phyloP scores from a whole-genome alignment of 1,140 invertebrate genomes.

The Fopius arisanus region DNA sequence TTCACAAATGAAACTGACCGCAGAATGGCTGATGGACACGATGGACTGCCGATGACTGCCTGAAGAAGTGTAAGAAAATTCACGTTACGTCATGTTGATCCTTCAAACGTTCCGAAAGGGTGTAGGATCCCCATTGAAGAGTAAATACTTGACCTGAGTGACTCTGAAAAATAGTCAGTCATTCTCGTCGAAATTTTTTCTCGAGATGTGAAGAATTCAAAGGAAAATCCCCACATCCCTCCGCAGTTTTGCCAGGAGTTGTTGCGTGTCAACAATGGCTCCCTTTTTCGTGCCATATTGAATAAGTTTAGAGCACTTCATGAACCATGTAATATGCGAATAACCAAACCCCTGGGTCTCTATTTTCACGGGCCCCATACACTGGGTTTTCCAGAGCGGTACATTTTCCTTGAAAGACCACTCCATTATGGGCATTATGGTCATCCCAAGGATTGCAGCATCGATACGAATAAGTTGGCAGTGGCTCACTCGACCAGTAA shows the following conservation, averaged over 20 bases:
- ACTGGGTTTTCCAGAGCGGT: background rate
- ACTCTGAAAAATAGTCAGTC: slow-evolving; percentile 8
- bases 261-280: slow-evolving; percentile 1
- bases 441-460: background rate
- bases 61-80: background rate
- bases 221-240: background rate
- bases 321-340: background rate
- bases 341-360: background rate
- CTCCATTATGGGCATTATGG: background rate
- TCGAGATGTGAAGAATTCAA: background rate
- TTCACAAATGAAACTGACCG: no score
- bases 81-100: background rate
- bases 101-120: background rate
- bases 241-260: background rate
- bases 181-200: background rate
- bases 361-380: background rate
- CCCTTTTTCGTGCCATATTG: background rate
- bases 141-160: background rate
- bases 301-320: background rate
- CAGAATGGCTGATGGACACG: no score
- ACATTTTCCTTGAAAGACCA: background rate
- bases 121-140: background rate
- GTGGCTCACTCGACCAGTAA: slow-evolving; percentile 30
- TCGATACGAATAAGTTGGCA: slow-evolving; percentile 18
- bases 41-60: background rate